These are phyloP conservation scores for Platanista minor DNA, from an alignment of 2,113 vertebrate species.

Conservation along the genomic window DNA sequence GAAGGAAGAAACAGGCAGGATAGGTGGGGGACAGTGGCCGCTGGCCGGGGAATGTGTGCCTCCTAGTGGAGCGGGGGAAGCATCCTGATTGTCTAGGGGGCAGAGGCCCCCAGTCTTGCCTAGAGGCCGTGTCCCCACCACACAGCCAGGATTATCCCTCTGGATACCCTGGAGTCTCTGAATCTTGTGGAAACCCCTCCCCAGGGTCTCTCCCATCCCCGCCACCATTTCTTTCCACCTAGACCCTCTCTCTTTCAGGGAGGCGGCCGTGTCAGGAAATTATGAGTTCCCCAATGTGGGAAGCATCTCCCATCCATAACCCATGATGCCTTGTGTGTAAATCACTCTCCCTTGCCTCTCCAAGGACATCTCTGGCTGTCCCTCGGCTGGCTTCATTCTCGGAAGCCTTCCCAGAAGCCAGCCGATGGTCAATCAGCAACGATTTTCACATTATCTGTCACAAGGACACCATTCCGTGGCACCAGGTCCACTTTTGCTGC, in stretches of 20 bases:
- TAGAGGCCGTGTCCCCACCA: background rate
- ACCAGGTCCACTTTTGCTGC: background rate
- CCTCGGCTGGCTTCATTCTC: background rate
- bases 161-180: background rate
- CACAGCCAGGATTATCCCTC: background rate
- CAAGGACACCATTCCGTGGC: background rate
- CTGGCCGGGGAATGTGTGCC: background rate
- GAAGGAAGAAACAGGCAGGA: background rate
- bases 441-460: background rate
- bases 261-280: background rate
- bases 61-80: too few relatives aligned
- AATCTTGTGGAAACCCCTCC: background rate
- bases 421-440: background rate
- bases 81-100: background rate
- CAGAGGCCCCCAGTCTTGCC: background rate
- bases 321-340: background rate
- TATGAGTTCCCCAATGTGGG: background rate
- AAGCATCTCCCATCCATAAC: background rate
- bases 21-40: background rate
- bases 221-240: background rate
- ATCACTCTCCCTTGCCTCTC: background rate
- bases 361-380: background rate
- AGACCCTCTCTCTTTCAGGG: background rate
- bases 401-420: background rate
- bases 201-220: accelerated